These are phyloP conservation scores for Orientallactaga bullata DNA, from an alignment of 2,113 vertebrate species.

Conservation along the genomic window DNA sequence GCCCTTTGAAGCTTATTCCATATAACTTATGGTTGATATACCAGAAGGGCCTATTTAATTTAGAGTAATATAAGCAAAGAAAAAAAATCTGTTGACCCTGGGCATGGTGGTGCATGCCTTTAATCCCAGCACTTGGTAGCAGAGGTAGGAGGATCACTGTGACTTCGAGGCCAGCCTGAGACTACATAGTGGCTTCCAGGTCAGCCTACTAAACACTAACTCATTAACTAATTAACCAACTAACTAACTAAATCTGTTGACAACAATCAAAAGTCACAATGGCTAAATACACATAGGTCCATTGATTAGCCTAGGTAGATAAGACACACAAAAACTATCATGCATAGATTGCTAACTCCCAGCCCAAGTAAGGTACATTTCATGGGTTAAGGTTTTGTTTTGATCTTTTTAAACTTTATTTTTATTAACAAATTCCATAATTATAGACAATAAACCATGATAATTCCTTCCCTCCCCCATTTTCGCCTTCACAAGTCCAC, in stretches of 20 bases:
- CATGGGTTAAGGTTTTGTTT: neutral
- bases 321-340: slow-evolving; percentile 26
- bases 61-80: slow-evolving; percentile 47
- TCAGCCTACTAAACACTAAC: no score
- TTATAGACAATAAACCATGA: no score
- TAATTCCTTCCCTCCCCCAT: no score
- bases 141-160: no score
- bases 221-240: no score
- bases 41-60: slow-evolving; percentile 33
- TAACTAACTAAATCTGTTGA: neutral
- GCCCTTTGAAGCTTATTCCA: neutral
- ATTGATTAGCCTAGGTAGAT: slow-evolving; percentile 23
- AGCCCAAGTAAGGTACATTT: neutral
- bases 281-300: neutral
- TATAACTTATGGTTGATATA: slow-evolving; percentile 21
- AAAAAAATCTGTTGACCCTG: neutral
- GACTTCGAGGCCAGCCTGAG: no score
- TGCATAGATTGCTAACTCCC: slow-evolving; percentile 35
- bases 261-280: slow-evolving; percentile 4
- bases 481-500: no score
- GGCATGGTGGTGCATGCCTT: no score
- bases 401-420: no score
- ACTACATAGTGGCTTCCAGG: no score
- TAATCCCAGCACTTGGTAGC: no score
- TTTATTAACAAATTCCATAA: no score